Base-by-base conservation (phyloP, 1,140 invertebrate species). In the Orussus abietinus region DNA sequence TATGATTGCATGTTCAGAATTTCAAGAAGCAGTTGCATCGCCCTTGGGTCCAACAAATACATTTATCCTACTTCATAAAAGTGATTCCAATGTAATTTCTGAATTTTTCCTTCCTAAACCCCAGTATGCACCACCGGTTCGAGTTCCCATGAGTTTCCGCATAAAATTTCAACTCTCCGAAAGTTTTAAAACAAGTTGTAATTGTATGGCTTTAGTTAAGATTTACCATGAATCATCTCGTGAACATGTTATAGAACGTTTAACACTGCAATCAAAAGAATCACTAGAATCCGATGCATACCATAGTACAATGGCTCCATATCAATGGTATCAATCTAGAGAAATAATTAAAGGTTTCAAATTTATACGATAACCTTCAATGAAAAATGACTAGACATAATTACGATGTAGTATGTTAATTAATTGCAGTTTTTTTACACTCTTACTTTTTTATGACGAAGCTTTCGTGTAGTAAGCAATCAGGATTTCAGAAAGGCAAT, bases 31-130 rank as follows among this genome's bases (percentile, higher is more conserved):
- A 5, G 57, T 73, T 39, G 55, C 45, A 12, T 17, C 42, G 13
- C 68, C 69, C 20, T 42, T 64, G 7, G 57, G 45, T 20, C 51
- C 49, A 0, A 73, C 69, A 14, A 73, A 72, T 21, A 70, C 68
- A 1, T 73, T 73, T 43, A 37, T 73, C 4, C 42, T 73, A 25
- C 17, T 73, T 13, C 51, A 59, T 13, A 73, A 73, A 35, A 65
- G 54, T 19, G 67, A 73, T 37, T 39, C 30, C 4, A 62, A 56
- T 35, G 19, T 42, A 4, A 34, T 51, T 10, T 69, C 70, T 0
- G 59, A 64, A 32, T 73, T 61, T 30, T 73, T 73, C 38, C 21
- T 72, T 31, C 69, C 58, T 11, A 72, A 72, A 32, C 68, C 70
- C 2, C 57, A 68, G 20, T 73, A 67, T 30, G 17, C 31, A 9